Evolutionary conservation across 2,888 invertebrate genomes (phyloP).

Genomic region (Antheraea yamamai): DNA sequence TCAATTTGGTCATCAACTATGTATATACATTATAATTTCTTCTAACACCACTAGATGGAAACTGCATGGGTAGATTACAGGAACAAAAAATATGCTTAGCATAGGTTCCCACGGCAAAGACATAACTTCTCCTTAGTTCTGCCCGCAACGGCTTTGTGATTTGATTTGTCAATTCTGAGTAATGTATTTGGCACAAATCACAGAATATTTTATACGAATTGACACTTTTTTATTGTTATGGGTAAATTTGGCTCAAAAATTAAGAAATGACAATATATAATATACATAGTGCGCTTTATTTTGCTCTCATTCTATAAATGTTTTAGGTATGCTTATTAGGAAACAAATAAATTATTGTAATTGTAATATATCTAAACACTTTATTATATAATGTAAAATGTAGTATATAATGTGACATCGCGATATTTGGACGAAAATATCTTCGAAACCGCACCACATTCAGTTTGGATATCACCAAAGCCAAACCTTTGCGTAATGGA

Average conservation of each 20-base stretch:
- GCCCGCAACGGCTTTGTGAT: not conserved
- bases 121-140: too few relatives aligned
- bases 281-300: not conserved
- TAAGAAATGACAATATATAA: conserved; percentile 35
- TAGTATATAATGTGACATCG: not conserved
- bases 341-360: not conserved
- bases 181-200: not conserved
- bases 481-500: not conserved
- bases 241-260: conserved; percentile 31
- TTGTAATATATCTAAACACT: not conserved
- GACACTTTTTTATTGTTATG: too few relatives aligned
- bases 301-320: not conserved
- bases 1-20: too few relatives aligned
- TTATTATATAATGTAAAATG: not conserved
- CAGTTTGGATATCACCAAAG: not conserved
- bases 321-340: not conserved
- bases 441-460: not conserved
- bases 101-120: too few relatives aligned
- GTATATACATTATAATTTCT: too few relatives aligned
- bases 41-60: too few relatives aligned
- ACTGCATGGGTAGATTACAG: too few relatives aligned
- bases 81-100: too few relatives aligned
- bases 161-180: not conserved
- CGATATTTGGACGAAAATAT: not conserved
- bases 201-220: too few relatives aligned